phyloP scores from a whole-genome alignment of 2,888 invertebrate genomes.

The Hemithea aestivaria region DNA sequence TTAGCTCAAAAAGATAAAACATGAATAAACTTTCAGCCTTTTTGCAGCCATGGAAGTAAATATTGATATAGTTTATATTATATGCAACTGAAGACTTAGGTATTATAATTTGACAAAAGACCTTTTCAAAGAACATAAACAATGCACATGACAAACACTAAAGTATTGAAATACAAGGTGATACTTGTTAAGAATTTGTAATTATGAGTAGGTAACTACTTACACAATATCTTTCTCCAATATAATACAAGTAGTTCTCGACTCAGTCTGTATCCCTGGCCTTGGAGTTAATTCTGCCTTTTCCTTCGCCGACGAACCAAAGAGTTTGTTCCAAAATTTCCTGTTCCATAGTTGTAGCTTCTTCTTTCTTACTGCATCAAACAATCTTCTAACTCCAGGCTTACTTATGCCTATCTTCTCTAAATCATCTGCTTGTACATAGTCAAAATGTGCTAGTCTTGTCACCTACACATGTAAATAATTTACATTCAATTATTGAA shows the following conservation, averaged over 20 bases:
- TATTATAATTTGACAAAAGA: too few species aligned
- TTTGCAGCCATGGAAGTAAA: too few species aligned
- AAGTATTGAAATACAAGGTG: too few species aligned
- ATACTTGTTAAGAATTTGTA: too few species aligned
- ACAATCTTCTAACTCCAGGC: conserved; percentile 92
- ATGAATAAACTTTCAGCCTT: too few species aligned
- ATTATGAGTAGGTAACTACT: too few species aligned
- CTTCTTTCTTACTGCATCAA: conserved; percentile 95
- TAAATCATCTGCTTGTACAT: conserved; percentile 96
- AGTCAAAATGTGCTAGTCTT: conserved; percentile 96
- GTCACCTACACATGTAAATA: conserved; percentile 82
- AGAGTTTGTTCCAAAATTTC: conserved; percentile 89
- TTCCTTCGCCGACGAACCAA: conserved; percentile 72
- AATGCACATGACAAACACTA: too few species aligned
- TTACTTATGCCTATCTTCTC: conserved; percentile 96
- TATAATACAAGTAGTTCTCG: conserved; percentile 86
- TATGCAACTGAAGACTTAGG: too few species aligned
- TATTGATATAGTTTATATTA: too few species aligned
- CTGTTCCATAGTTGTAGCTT: conserved; percentile 89
- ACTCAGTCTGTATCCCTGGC: conserved; percentile 49
- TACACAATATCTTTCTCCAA: conserved; percentile 89
- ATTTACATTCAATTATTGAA: neutral
- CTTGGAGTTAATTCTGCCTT: conserved; percentile 72
- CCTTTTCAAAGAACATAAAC: too few species aligned
- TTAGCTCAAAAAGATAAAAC: too few species aligned